phyloP scores from a whole-genome alignment of 2,113 vertebrate genomes.

The Chlorocebus sabaeus region DNA sequence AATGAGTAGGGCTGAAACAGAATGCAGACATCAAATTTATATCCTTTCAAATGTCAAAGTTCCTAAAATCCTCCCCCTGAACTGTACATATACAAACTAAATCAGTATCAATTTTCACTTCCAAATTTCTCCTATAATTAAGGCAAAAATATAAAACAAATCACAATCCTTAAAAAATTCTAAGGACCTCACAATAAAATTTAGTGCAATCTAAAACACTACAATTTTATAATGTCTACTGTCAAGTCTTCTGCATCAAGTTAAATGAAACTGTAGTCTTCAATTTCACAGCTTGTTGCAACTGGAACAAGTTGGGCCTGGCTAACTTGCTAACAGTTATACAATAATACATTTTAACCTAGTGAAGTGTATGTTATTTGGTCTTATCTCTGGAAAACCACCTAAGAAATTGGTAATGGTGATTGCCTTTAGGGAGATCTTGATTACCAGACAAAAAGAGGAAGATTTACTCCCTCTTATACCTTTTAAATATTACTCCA shows the following conservation, averaged over 20 bases:
- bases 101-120: slow-evolving; percentile 23
- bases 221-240: background rate
- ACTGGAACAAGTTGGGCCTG: background rate
- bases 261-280: background rate
- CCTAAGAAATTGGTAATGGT: background rate
- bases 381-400: background rate
- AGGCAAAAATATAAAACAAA: slow-evolving; percentile 30
- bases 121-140: background rate
- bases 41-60: background rate
- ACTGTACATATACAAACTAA: background rate
- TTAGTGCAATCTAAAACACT: background rate
- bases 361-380: background rate
- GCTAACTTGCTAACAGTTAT: slow-evolving; percentile 23
- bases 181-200: slow-evolving; percentile 29
- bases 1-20: background rate
- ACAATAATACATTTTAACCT: background rate
- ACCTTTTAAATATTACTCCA: slow-evolving; percentile 8
- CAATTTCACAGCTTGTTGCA: background rate
- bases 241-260: slow-evolving; percentile 8
- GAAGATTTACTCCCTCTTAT: background rate
- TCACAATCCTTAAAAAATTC: background rate
- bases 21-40: background rate
- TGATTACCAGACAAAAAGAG: background rate
- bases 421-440: background rate
- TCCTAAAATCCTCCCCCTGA: slow-evolving; percentile 33